These are phyloP conservation scores for Teleiodes luculella DNA, from an alignment of 2,888 invertebrate genomes.

Conservation along the genomic window DNA sequence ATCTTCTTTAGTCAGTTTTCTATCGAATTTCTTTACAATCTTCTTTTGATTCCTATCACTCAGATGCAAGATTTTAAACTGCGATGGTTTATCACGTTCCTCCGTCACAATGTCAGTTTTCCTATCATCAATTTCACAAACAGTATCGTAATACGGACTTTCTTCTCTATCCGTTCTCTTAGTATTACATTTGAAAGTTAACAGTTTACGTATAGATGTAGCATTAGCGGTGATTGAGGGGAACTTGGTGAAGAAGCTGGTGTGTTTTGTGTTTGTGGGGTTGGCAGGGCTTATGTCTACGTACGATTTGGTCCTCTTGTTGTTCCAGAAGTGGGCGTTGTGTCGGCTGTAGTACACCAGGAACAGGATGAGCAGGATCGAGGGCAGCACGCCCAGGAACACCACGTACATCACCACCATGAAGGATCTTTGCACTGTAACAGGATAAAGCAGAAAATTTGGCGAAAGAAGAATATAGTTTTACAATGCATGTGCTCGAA, in stretches of 20 bases:
- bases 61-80: slow-evolving; percentile 24
- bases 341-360: slow-evolving; percentile 86
- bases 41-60: slow-evolving; percentile 27
- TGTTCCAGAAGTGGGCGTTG: slow-evolving; percentile 78
- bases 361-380: slow-evolving; percentile 82
- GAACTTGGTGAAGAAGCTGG: slow-evolving; percentile 5
- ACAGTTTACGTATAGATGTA: neutral
- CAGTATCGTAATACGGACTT: slow-evolving; percentile 9
- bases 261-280: slow-evolving; percentile 15
- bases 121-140: neutral
- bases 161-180: neutral
- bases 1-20: slow-evolving; percentile 60
- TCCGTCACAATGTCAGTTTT: slow-evolving; percentile 15
- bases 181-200: slow-evolving; percentile 2
- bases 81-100: slow-evolving; percentile 17
- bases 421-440: slow-evolving; percentile 85
- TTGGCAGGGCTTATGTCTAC: no score
- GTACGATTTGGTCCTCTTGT: slow-evolving; percentile 71
- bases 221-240: neutral
- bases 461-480: neutral
- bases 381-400: slow-evolving; percentile 91
- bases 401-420: slow-evolving; percentile 91
- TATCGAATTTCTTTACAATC: slow-evolving; percentile 40
- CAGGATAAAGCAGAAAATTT: slow-evolving; percentile 13
- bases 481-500: no score